Evolutionary conservation across 35 echinoderm and acorn worm genomes (phyloP), one percentile per base, ranked within the genome.

Genomic region (Chiridota heheva): DNA sequence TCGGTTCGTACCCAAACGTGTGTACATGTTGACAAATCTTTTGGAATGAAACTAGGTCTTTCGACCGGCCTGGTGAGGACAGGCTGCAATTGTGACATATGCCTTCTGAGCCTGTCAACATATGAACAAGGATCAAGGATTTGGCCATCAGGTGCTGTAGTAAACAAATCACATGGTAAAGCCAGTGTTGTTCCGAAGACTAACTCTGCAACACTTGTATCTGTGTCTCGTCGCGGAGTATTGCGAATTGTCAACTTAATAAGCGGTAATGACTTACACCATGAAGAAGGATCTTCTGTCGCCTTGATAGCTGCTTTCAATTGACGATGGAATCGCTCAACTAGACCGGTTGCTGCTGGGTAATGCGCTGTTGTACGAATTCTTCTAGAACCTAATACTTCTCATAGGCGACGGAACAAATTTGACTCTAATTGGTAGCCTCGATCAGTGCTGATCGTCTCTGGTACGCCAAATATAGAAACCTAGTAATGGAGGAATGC

Each of bases 1-100:
- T 81, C 86, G 42, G 64, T 78, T 24, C 78, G 59, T 32, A 81
- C 24, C 10, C 37, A 81, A 46, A 81, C 78, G 67, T 81, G 60
- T 7, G 22, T 81, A 30, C 78, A 81, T 25, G 57, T 80, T 27
- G 37, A 17, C 28, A 80, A 27, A 13, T 80, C 58, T 18, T 15
- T 59, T 20, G 39, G 32, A 15, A 62, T 20, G 31, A 63, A 41
- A 56, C 47, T 58, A 35, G 46, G 38, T 20, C 73, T 77, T 57
- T 46, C 7, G 10, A 36, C 1, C 29, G 73, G 46, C 18, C 47
- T 49, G 73, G 51, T 58, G 7, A 56, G 20, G 5, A 56, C 3
- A 32, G 73, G 73, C 32, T 35, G 3, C 26, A 77, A 20, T 8
- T 36, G 33, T 4, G 45, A 57, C 73, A 77, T 59, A 7, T 59